A percentile compares a stretch with the other conserved stretches of the same genome.
These are phyloP conservation scores for Chiloscyllium punctatum DNA, from an alignment of 2,797 vertebrate genomes.

Conservation along the genomic window DNA sequence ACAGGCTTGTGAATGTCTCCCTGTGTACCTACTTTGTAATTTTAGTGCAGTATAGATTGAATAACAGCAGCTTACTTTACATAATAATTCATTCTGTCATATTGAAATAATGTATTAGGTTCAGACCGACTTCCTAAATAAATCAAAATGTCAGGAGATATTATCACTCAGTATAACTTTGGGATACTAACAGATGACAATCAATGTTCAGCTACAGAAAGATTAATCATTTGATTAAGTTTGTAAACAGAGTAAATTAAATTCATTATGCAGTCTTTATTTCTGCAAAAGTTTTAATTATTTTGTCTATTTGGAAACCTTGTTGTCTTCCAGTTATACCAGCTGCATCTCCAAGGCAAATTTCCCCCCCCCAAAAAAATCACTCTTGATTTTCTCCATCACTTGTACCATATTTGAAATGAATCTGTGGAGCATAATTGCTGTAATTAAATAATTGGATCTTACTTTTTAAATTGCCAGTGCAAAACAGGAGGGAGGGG, in stretches of 20 bases:
- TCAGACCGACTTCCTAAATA: slow-evolving; percentile 43
- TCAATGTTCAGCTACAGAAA: slow-evolving; percentile 42
- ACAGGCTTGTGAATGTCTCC: not conserved
- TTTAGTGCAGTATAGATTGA: slow-evolving; percentile 17
- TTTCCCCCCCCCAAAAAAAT: not conserved
- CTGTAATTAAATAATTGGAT: slow-evolving; percentile 7
- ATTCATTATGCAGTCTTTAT: slow-evolving; percentile 25
- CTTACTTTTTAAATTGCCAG: not conserved
- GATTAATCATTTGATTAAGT: slow-evolving; percentile 44
- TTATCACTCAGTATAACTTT: slow-evolving; percentile 40
- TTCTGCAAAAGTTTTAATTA: slow-evolving; percentile 18
- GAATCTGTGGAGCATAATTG: not conserved
- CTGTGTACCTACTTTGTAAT: slow-evolving; percentile 33
- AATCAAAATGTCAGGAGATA: slow-evolving; percentile 40
- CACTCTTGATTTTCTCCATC: not conserved
- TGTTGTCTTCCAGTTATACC: not conserved
- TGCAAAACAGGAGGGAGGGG: slow-evolving; percentile 2
- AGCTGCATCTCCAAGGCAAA: not conserved
- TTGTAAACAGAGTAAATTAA: slow-evolving; percentile 34
- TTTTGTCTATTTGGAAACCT: not conserved
- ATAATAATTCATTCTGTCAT: slow-evolving; percentile 40
- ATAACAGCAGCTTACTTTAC: slow-evolving; percentile 36
- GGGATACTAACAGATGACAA: slow-evolving; percentile 37
- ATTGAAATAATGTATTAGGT: slow-evolving; percentile 44
- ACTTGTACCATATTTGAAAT: not conserved